A percentile compares a stretch with the other conserved stretches of the same genome.
Evolutionary conservation across 35 echinoderm and acorn worm genomes (phyloP).

Genomic region (Hemicentrotus pulcherrimus): DNA sequence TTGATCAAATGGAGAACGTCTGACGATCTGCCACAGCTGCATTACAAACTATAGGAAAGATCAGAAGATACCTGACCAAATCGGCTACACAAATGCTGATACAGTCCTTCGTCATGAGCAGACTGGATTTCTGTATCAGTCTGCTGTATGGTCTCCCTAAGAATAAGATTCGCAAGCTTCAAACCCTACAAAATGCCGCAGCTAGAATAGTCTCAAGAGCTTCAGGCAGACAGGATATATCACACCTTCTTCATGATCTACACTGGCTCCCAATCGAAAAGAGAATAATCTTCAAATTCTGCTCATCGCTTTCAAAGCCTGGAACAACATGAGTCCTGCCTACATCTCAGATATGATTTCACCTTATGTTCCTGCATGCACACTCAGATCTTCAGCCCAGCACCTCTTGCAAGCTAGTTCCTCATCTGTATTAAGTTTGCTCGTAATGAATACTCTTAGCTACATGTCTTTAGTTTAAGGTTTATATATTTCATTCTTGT

Average conservation of each 20-base stretch:
- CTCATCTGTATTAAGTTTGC: too few relatives aligned
- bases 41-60: not conserved
- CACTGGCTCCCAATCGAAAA: not conserved
- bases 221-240: not conserved
- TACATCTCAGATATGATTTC: not conserved
- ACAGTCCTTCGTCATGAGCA: not conserved
- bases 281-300: not conserved
- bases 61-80: not conserved
- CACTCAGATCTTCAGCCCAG: not conserved
- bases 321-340: not conserved
- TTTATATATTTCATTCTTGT: too few relatives aligned
- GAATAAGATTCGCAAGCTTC: not conserved
- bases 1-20: too few relatives aligned
- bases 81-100: not conserved
- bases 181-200: not conserved
- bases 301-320: not conserved
- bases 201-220: not conserved
- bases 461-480: too few relatives aligned
- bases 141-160: not conserved
- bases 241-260: not conserved
- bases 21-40: too few relatives aligned
- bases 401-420: not conserved
- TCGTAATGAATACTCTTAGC: too few relatives aligned
- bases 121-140: not conserved
- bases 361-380: not conserved